Conservation (phyloP, 2,797 vertebrate species). For the Hyperoplus immaculatus region DNA sequence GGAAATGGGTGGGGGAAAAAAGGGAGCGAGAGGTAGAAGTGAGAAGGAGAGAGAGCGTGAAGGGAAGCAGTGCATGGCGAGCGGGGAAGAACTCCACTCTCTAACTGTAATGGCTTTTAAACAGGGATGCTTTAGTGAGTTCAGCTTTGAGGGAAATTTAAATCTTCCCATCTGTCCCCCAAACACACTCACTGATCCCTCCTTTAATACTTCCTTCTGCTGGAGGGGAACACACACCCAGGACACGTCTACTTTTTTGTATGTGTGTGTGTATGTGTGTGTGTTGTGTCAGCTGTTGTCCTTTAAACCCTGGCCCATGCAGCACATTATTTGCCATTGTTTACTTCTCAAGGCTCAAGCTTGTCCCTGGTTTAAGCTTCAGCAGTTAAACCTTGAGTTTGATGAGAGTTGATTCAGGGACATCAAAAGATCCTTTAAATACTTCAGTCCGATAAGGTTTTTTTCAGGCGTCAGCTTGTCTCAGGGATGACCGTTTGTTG, state of each 20-base stretch:
- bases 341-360: slow-evolving; percentile 37
- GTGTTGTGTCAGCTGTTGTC: slow-evolving; percentile 22
- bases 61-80: slow-evolving; percentile 47
- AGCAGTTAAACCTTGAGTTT: slow-evolving; percentile 13
- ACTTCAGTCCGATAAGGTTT: slow-evolving; percentile 12
- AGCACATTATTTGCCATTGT: slow-evolving; percentile 40
- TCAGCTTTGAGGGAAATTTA: slow-evolving; percentile 56
- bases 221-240: slow-evolving; percentile 65
- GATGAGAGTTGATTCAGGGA: slow-evolving; percentile 7
- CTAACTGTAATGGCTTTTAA: slow-evolving; percentile 39
- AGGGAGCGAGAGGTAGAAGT: slow-evolving; percentile 39
- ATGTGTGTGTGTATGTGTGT: slow-evolving; percentile 14
- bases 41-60: slow-evolving; percentile 47
- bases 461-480: slow-evolving; percentile 10
- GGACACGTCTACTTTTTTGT: slow-evolving; percentile 24
- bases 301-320: slow-evolving; percentile 27
- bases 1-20: slow-evolving; percentile 43
- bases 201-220: slow-evolving; percentile 70
- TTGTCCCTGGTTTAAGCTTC: slow-evolving; percentile 16
- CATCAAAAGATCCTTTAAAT: slow-evolving; percentile 34
- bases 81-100: slow-evolving; percentile 43
- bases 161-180: slow-evolving; percentile 76
- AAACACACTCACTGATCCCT: slow-evolving; percentile 67
- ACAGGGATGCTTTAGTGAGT: slow-evolving; percentile 43
- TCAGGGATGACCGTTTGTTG: neutral